Base-by-base conservation (phyloP, 1,140 invertebrate genomes). In the Maniola jurtina region DNA sequence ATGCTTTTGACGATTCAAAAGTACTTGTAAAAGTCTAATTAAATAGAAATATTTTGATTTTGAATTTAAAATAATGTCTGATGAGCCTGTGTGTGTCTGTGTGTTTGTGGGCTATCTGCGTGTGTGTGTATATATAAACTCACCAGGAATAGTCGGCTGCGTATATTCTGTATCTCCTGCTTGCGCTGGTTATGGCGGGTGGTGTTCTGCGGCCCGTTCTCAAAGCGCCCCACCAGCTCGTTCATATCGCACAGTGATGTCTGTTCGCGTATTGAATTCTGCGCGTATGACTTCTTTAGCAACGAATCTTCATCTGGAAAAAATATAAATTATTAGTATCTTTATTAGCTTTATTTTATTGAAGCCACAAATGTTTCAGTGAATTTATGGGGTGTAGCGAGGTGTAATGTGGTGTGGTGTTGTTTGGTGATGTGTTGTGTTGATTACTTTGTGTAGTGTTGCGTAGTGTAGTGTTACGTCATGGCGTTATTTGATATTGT, bases 171-270 rank as follows among this genome's bases (percentile, higher is more conserved):
- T 68, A 97, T 95, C 89, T 98, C 97, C 78, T 97, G 95, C 84
- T 97, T 97, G n/a, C 95, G 91, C 72, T 96, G 95, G 76, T 96
- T 95, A 7, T 94, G 93, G 36, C 95, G 89, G 70, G 94, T 92
- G 0, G 90, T 85, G 76, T 92, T 75, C 76, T 93, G 89, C 72
- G 92, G 93, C 8, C 94, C 95, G 34, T 93, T 92, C 86, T 96
- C 96, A 93, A 96, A 96, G 75, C 93, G 93, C 40, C 93, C 94
- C 70, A 95, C 95, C 8, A 97, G 95, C 81, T 96, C 96, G 62
- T 94, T 95, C 95, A 97, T 96, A 66, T 96, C 96, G 69, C 94
- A 94, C 84, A 97, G 96, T 48, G 95, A 95, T 47, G 96, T 95
- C 66, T 94, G 93, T 78, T 96, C 95, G 42, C 93, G 91, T 78